Base-by-base conservation (phyloP, 2,797 vertebrate species). In the Sebastes diaconus region DNA sequence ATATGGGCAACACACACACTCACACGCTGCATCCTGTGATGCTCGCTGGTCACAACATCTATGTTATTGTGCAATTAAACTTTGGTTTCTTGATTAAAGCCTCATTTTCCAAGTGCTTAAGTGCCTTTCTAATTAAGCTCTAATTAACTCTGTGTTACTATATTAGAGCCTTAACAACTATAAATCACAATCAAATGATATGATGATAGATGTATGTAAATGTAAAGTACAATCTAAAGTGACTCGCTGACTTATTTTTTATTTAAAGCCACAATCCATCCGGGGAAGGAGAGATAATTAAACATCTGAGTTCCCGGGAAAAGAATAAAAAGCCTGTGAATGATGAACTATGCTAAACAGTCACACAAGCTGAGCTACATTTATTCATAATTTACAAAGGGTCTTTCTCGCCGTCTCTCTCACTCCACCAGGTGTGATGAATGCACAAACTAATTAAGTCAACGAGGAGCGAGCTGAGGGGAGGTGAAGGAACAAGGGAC, bases 371-470 rank as follows among this genome's bases (percentile, higher is more conserved):
- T 72, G 82, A 75, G 77, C 58, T 77, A 42, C 59, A 69, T 63
- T 64, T 79, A 68, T 72, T 86, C 39, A 75, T 81, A 25, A 84
- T 72, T 83, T 67, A 71, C 73, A 57, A 60, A 61, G 50, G 20
- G 68, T 73, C 46, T 74, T 55, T 65, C 59, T 65, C 42, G 10
- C 32, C n/a, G 5, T 71, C 58, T 80, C 8, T 27, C 58, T 73
- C 65, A 11, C 68, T 86, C 66, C 36, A 58, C 71, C 73, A 80
- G 83, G 77, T 84, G 82, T 75, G 77, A 88, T 81, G 68, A 87
- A 87, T 60, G 57, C 80, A 78, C 78, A 80, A 68, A 46, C 67
- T 84, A 87, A 91, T 90, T 87, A 83, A 81, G 68, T 80, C 73
- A 80, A 79, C 8, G 18, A 81, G 75, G 54, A 87, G 36, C 5